Evolutionary conservation across 1,140 invertebrate species (phyloP).

Genomic region (Leucophenga varia): DNA sequence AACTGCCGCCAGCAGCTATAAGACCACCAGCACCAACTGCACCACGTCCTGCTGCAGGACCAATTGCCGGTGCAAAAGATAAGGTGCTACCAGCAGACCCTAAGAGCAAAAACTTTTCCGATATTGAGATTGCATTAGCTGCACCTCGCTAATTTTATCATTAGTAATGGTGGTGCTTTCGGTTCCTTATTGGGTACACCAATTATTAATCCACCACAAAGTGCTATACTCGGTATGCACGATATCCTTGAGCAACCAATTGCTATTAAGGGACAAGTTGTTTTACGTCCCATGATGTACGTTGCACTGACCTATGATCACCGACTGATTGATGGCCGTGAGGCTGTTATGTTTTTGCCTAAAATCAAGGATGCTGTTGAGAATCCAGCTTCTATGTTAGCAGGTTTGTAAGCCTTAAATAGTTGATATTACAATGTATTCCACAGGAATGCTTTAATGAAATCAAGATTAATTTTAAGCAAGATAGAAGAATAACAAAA

Average conservation of each 20-base stretch:
- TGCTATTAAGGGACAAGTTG: conserved; percentile 94
- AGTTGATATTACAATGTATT: no score
- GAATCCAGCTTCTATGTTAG: conserved; percentile 90
- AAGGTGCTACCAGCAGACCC: conserved; percentile 78
- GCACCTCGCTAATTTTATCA: conserved; percentile 98
- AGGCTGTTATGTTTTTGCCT: conserved; percentile 95
- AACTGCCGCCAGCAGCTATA: conserved; percentile 57
- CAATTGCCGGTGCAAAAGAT: conserved; percentile 60
- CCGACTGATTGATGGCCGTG: conserved; percentile 96
- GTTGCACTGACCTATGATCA: conserved; percentile 99
- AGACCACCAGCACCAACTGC: conserved; percentile 58
- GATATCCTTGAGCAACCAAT: conserved; percentile 94
- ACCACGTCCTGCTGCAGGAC: conserved; percentile 59
- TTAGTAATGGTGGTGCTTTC: conserved; percentile 99
- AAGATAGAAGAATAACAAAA: no score
- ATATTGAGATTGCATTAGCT: conserved; percentile 90
- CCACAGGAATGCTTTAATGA: no score
- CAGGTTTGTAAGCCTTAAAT: conserved; percentile 85
- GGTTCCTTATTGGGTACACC: conserved; percentile 98
- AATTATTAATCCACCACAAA: conserved; percentile 99
- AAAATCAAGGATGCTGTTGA: conserved; percentile 97
- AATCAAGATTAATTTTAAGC: no score
- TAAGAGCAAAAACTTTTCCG: conserved; percentile 92
- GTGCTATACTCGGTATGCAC: conserved; percentile 99
- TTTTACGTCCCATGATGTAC: conserved; percentile 99